phyloP scores from a whole-genome alignment of 2,113 vertebrate species.

The Colinus virginianus region DNA sequence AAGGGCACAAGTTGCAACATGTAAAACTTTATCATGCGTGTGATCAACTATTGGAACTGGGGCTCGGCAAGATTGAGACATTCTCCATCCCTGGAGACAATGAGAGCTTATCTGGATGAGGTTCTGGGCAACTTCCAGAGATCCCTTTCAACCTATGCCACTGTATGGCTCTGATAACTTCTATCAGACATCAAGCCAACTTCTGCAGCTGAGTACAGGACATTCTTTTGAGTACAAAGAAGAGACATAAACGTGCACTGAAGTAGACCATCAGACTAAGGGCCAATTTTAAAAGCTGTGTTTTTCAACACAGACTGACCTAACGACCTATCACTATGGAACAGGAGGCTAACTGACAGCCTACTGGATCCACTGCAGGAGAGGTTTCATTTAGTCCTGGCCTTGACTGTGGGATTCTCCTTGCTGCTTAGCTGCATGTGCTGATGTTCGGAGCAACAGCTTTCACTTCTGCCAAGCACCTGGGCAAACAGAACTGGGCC shows the following conservation, averaged over 20 bases:
- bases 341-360: neutral
- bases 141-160: neutral
- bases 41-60: neutral
- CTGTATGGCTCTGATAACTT: neutral
- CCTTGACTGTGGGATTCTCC: fast-evolving
- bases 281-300: neutral
- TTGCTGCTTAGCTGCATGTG: neutral
- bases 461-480: neutral
- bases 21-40: neutral
- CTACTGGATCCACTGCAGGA: neutral
- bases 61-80: fast-evolving
- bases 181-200: neutral
- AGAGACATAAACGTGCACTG: neutral
- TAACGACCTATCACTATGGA: neutral
- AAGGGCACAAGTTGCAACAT: neutral
- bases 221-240: neutral
- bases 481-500: neutral
- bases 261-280: neutral
- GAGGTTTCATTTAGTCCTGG: neutral
- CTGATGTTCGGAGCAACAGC: neutral
- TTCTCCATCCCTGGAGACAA: neutral
- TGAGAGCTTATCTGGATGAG: neutral
- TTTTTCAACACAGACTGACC: neutral
- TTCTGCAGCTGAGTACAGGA: neutral
- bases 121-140: neutral